Evolutionary conservation across 1,140 invertebrate genomes (phyloP).

Genomic region (Lethrus apterus): DNA sequence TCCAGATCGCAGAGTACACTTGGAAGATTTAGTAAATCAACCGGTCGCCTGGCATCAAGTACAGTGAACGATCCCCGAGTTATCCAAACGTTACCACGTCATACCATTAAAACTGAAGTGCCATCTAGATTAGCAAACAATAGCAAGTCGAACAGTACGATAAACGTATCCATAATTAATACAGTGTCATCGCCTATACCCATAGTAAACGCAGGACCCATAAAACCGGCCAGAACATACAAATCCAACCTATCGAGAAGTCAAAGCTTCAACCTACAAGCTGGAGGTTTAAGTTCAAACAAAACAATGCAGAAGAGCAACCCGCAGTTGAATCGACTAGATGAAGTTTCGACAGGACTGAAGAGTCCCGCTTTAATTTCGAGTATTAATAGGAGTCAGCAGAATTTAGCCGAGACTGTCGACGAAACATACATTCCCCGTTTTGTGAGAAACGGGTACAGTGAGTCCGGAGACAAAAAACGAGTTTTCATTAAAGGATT

Average conservation of each 20-base stretch:
- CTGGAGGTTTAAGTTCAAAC: not conserved
- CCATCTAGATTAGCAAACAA: slow-evolving; percentile 47
- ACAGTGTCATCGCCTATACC: slow-evolving; percentile 44
- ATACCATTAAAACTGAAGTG: slow-evolving; percentile 46
- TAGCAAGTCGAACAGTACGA: slow-evolving; percentile 51
- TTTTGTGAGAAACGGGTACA: slow-evolving; percentile 48
- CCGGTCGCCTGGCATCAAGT: slow-evolving; percentile 55
- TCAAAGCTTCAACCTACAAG: slow-evolving; percentile 73
- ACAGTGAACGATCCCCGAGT: slow-evolving; percentile 52
- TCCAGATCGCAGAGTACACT: slow-evolving; percentile 58
- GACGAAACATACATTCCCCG: slow-evolving; percentile 44
- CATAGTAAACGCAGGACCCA: slow-evolving; percentile 48
- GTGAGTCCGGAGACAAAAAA: slow-evolving; percentile 53
- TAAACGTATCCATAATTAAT: slow-evolving; percentile 69
- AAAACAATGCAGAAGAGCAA: slow-evolving; percentile 61
- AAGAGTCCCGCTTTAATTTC: slow-evolving; percentile 79
- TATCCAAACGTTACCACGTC: slow-evolving; percentile 68
- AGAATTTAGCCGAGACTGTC: slow-evolving; percentile 54
- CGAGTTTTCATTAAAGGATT: slow-evolving; percentile 63
- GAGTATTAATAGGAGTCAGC: slow-evolving; percentile 72
- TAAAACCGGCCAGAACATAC: slow-evolving; percentile 67
- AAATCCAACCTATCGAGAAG: slow-evolving; percentile 65
- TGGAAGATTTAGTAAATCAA: slow-evolving; percentile 72
- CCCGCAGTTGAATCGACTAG: slow-evolving; percentile 60
- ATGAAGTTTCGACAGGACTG: slow-evolving; percentile 62